Base-by-base conservation (phyloP, 2,113 vertebrate genomes). In the Campylorhamphus procurvoides region DNA sequence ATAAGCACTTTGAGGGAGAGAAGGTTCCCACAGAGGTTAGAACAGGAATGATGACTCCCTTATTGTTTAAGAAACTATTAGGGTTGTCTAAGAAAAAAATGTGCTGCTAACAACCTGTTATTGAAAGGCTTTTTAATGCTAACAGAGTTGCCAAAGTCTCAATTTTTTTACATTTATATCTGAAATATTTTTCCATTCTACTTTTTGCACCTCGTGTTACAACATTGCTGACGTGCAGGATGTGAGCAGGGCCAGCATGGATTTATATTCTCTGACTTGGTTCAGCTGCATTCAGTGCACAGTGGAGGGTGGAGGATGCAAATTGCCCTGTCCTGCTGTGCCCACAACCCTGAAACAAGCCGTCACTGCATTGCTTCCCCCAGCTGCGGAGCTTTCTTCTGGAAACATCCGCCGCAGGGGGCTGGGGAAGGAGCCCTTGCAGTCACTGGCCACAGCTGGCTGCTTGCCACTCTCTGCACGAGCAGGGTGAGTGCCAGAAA, bases 161-260 rank as follows among this genome's bases (percentile, higher is more conserved):
- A 2, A 17, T 79, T 84, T 86, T 73, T 5, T 42, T 75, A 27
- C 19, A 29, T 64, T 60, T 81, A 35, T 68, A 35, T 24, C 8
- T 1, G 0, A 37, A 39, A 4, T 63, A 49, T 84, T 80, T 77
- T 35, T 73, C 62, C 0, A 0, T 3, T 31, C 25, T 39, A 4
- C 13, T 79, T 87, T 52, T 79, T 50, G 6, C 2, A 1, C 47
- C 47, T 22, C 12, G 2, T 6, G 5, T 68, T 76, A 40, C 56
- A 13, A 2, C 8, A 10, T 3, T 6, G 23, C 28, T 12, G 22
- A 14, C 5, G 49, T 3, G 6, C 29, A 7, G 52, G 72, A 18
- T 12, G 17, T 2, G 12, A 12, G 55, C 25, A 7, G 66, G 49
- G 33, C 4, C 31, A 9, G 39, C 0, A 0, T 1, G 44, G 59